Base-by-base conservation (phyloP, 2,888 invertebrate species). In the Mythimna impura region DNA sequence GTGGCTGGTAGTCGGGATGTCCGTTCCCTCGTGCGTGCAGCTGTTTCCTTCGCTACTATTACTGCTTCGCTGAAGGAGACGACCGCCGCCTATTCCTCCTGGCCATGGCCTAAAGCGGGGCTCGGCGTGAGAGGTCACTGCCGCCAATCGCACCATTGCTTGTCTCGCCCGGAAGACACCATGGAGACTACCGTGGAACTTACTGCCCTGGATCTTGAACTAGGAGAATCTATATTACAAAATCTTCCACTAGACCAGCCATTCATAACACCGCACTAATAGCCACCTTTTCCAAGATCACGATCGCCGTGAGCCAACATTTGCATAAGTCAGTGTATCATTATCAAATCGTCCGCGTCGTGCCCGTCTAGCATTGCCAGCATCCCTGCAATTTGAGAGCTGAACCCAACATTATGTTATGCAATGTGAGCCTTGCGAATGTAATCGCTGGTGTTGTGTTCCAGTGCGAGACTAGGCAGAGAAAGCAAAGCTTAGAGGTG, bases 381-480 rank as follows among this genome's bases (percentile, higher is more conserved):
- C 64, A 73, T 81, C 73, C 58, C 68, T 36, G 68, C 66, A 77
- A 80, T 82, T 82, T 78, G 74, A 52, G 47, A 68, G 30, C 57
- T 80, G 66, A 65, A 73, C 81, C 72, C 58, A 75, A 80, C 74
- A 82, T 84, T 72, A 58, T 25, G 57, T 84, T 82, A 84, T 70
- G 85, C 78, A 84, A 84, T 74, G 50, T 68, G 73, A 57, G 69
- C 66, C 65, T 84, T 75, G 76, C 68, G 69, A 81, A 75, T 73
- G 72, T 74, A 62, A 69, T 69, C 22, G 9, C 58, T 69, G 36
- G 1, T 14, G 3, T 34, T 14, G 54, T 47, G 57, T 34, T 72
- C 61, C 68, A 78, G 61, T 72, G 47, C 12, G 61, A 76, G 0
- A 54, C 22, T 61, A 40, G 14, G 3, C 2, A 30, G 10, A 14